Base-by-base conservation (phyloP, 2,113 vertebrate genomes). In the Platichthys flesus region DNA sequence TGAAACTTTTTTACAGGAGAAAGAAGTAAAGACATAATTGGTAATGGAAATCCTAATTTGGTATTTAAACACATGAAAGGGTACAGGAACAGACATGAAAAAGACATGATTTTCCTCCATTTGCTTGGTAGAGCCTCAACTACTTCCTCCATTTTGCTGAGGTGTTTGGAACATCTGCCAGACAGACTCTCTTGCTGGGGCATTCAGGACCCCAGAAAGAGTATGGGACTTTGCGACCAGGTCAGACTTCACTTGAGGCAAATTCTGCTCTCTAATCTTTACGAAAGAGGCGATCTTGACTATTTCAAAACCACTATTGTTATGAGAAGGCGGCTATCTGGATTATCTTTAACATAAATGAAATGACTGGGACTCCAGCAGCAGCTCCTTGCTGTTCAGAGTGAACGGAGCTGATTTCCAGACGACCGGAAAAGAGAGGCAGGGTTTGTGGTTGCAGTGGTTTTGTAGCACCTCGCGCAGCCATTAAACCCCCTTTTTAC, bases 111-210 rank as follows among this genome's bases (percentile, higher is more conserved):
- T 51, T 71, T 26, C 45, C 18, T 72, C 62, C 60, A 58, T 83
- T 67, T 76, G 82, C 62, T n/a, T 45, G 42, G 37, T 58, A 65
- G 14, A 49, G 81, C n/a, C 40, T 85, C 65, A 81, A 77, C 55
- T 72, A 78, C 73, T 87, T 81, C 82, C 75, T 79, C 76, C 72
- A 86, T 85, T 91, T 89, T 87, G 70, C 76, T 66, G 3, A 45
- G 74, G 57, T 72, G 57, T 67, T 49, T 52, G 57, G 40, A 71
- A 88, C 91, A 93, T 90, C 85, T 92, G 91, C 76, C 74, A 85
- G 73, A 91, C 91, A 92, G 82, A 91, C 90, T 90, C 71, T 74
- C 59, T 58, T n/a, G 40, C 54, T 77, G 76, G 85, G 85, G 88
- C 81, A 81, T 75, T 87, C 59, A 71, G 64, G 72, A 77, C 65